Evolutionary conservation across 2,797 vertebrate species (phyloP).

Genomic region (Macropus fuliginosus): DNA sequence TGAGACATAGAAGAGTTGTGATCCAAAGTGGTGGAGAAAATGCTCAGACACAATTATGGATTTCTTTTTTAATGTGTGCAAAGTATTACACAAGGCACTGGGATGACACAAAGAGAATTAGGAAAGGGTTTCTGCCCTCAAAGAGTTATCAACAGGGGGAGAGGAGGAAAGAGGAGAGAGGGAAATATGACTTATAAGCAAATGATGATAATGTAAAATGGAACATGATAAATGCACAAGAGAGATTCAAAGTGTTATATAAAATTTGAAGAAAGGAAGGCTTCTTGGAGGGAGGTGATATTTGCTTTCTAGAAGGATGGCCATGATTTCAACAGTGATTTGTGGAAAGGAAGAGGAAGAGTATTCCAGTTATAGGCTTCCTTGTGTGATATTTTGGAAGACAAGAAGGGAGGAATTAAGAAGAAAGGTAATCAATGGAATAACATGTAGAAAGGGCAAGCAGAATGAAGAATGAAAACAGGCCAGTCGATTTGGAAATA

Average conservation of each 20-base stretch:
- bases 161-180: background rate
- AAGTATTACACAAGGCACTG: background rate
- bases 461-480: background rate
- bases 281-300: background rate
- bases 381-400: background rate
- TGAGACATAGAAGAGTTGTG: background rate
- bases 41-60: background rate
- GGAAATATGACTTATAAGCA: background rate
- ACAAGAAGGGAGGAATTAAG: too few species aligned
- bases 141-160: background rate
- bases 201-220: background rate
- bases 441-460: background rate
- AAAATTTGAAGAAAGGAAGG: background rate
- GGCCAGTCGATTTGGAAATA: background rate
- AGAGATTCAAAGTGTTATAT: background rate
- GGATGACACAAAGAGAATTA: background rate
- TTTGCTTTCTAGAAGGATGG: background rate
- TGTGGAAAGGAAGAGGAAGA: background rate
- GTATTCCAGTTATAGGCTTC: background rate
- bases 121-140: background rate
- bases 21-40: rapidly evolving
- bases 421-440: background rate
- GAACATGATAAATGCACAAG: background rate
- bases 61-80: background rate
- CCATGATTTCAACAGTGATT: background rate